Evolutionary conservation across 2,113 vertebrate genomes (phyloP), one percentile per base, ranked within the genome.

Genomic region (Eonycteris spelaea): DNA sequence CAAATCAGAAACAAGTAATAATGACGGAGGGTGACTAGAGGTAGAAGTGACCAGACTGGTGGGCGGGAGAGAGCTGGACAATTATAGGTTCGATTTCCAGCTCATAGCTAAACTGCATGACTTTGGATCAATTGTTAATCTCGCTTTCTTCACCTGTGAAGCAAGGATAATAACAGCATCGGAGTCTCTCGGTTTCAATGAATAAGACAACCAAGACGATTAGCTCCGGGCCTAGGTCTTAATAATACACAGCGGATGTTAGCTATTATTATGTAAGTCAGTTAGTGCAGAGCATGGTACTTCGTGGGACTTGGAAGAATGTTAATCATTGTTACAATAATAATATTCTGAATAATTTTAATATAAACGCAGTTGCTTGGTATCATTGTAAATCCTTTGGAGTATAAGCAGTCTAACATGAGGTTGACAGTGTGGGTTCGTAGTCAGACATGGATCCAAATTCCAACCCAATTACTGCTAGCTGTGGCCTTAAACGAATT

Each of bases 251-350:
- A 68, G 33, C 3, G 45, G 94, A 45, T 83, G 35, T 57, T 95
- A 93, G 45, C 80, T 70, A 43, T 96, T 96, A 55, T 94, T 85
- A 86, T 94, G 88, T 74, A 89, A 95, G 86, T 90, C 7, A 7
- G 61, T 83, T 84, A 59, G 35, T 65, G 51, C 14, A 65, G 57
- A 88, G 30, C 51, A 91, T 90, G 67, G 21, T 33, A 43, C 67
- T 84, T 85, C 7, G 33, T 93, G 51, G 85, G 48, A 71, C 57
- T 70, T 67, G 71, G 30, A 92, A 87, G 51, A 94, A 67, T 75
- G 74, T 90, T 95, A 70, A 86, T 90, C 65, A 65, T 77, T 84
- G 53, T 70, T 80, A 74, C 53, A 95, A 85, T 68, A 91, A 55
- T 68, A 70, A 78, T 61, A 70, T 63, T 53, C 38, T 74, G 43